Percentiles rank a stretch among this genome's conserved stretches.
Conservation (phyloP, 2,797 vertebrate species). For the Lutjanus argentimaculatus region DNA sequence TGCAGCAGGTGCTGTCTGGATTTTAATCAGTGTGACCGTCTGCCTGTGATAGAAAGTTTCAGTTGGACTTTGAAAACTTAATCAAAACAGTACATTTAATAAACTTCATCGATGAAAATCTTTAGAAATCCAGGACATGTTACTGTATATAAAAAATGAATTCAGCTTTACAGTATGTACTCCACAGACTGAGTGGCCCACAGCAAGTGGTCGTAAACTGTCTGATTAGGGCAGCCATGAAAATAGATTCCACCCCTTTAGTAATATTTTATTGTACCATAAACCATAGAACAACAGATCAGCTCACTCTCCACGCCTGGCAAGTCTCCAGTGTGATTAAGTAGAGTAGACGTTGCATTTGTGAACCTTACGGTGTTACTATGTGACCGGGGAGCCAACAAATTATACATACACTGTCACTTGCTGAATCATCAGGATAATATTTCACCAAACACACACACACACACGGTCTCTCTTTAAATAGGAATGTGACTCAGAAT, state of each 20-base stretch:
- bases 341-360: conserved; percentile 12
- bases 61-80: neutral
- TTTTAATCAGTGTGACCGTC: no score
- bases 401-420: conserved; percentile 19
- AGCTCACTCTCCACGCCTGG: conserved; percentile 12
- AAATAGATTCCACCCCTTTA: conserved; percentile 25
- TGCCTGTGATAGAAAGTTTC: neutral
- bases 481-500: conserved; percentile 28
- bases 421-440: conserved; percentile 45
- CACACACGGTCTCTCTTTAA: neutral
- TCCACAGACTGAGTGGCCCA: neutral
- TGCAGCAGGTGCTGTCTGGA: no score
- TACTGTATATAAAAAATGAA: neutral
- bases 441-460: conserved; percentile 14
- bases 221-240: conserved; percentile 20
- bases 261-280: conserved; percentile 42
- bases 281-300: conserved; percentile 30
- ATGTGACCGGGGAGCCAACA: conserved; percentile 37
- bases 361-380: conserved; percentile 30
- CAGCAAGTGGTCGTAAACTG: conserved; percentile 8
- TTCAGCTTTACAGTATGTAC: conserved; percentile 16
- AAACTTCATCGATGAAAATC: neutral
- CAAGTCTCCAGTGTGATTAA: conserved; percentile 23
- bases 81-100: neutral
- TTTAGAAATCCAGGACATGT: neutral